A percentile compares a stretch with the other conserved stretches of the same genome.
phyloP scores from a whole-genome alignment of 2,113 vertebrate species.

The Typhlomys cinereus region DNA sequence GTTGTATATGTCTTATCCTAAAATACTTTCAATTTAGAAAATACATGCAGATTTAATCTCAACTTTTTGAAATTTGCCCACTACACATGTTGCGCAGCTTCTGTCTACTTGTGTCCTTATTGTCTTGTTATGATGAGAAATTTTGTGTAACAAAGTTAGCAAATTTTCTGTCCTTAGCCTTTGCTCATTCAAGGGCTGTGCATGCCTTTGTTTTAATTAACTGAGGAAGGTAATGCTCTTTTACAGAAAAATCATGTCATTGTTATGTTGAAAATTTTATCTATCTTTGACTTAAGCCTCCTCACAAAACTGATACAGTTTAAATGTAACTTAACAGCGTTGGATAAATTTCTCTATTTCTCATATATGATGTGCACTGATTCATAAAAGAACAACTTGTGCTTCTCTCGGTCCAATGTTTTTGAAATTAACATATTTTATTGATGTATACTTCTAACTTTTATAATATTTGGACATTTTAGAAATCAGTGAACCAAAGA shows the following conservation, averaged over 20 bases:
- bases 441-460: not conserved
- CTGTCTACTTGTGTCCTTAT: constrained; percentile 33
- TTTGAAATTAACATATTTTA: not conserved
- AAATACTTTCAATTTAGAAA: constrained; percentile 35
- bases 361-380: not conserved
- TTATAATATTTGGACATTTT: not conserved
- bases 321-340: not conserved
- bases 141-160: constrained; percentile 22
- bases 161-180: not conserved
- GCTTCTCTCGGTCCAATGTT: not conserved
- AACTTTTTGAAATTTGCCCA: constrained; percentile 34
- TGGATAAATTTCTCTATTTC: accelerated
- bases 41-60: not conserved
- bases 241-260: not conserved
- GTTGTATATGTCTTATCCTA: not conserved
- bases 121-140: not conserved
- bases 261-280: not conserved
- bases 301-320: not conserved
- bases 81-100: constrained; percentile 24
- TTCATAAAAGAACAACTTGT: not conserved
- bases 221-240: not conserved
- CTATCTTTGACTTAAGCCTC: not conserved
- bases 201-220: constrained; percentile 16
- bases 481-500: not conserved
- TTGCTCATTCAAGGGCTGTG: not conserved